Conservation (phyloP, 2,888 invertebrate species). For the Pristionchus maxplancki region DNA sequence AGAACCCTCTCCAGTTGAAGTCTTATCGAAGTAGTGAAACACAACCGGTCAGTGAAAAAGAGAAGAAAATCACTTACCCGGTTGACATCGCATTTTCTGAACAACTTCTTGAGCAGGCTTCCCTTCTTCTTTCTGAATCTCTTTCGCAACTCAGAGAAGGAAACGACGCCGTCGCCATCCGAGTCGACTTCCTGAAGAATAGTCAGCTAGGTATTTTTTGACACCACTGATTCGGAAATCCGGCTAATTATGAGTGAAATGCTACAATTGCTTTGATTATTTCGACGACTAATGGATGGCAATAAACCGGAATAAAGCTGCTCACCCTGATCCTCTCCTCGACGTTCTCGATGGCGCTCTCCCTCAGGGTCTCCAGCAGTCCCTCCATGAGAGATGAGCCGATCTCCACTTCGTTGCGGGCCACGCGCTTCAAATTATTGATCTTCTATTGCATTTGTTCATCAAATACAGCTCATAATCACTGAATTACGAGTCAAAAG, state of each 20-base stretch:
- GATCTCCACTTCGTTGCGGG: constrained; percentile 45
- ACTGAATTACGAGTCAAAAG: too few species aligned
- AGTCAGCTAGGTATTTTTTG: too few species aligned
- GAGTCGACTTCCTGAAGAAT: constrained; percentile 50
- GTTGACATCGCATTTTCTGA: constrained; percentile 49
- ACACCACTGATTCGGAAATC: too few species aligned
- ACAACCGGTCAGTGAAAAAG: neutral
- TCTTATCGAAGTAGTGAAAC: too few species aligned
- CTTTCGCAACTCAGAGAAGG: constrained; percentile 32
- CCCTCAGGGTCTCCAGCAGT: constrained; percentile 48
- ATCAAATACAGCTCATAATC: too few species aligned
- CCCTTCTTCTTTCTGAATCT: constrained; percentile 50
- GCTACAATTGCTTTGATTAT: too few species aligned
- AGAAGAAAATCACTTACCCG: neutral
- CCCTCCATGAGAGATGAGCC: constrained; percentile 41
- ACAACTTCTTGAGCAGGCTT: constrained; percentile 46
- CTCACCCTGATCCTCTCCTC: constrained; percentile 39
- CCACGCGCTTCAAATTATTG: neutral
- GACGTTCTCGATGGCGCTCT: constrained; percentile 29
- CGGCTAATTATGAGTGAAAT: too few species aligned
- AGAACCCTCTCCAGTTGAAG: neutral
- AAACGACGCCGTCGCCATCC: constrained; percentile 43
- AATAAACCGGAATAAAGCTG: too few species aligned
- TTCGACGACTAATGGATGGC: neutral
- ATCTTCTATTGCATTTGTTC: too few species aligned